Evolutionary conservation across 1,140 invertebrate genomes (phyloP), one percentile per base, ranked within the genome.

Genomic region (Bombus huntii): DNA sequence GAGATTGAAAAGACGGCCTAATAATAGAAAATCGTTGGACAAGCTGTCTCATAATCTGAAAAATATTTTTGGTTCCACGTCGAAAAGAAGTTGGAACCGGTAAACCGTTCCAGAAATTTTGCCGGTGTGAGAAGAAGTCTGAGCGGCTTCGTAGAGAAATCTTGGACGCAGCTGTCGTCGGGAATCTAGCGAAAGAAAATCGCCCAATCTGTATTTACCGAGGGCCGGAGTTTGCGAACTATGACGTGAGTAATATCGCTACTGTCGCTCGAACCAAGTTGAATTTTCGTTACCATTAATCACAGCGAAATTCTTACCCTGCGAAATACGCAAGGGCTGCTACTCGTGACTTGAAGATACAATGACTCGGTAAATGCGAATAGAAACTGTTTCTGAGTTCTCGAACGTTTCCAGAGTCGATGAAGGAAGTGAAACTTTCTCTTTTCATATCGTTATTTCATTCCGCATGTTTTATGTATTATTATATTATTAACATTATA

Each of bases 261-360:
- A 13, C 31, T 78, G 59, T 15, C 57, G 28, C 28, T 18, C 1
- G 44, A 12, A 31, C 18, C 9, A 6, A 5, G 31, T 28, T 10
- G n/a, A 53, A 53, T 47, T 75, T 75, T 75, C 44, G 18, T 25
- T 18, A 31, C 73, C 73, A 75, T 75, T 75, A 75, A 53, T 53
- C 73, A 75, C 12, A 34, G 44, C 25, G 25, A 75, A 53, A 53
- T 75, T 75, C 73, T 42, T 42, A 42, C 18, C 2, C 12, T 42
- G 13, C 25, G 70, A 71, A 28, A 71, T 42, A 71, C 25, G 37
- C 4, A 66, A 31, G 62, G 62, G 10, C 28, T 70, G 37, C 18
- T 68, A 37, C 34, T 34, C 66, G 34, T 34, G 25, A 68, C 66
- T 37, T 3, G 25, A 34, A 6, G 66, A 68, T 28, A 22, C 34